phyloP scores from a whole-genome alignment of 2,113 vertebrate genomes.

The Gymnobelideus leadbeateri region DNA sequence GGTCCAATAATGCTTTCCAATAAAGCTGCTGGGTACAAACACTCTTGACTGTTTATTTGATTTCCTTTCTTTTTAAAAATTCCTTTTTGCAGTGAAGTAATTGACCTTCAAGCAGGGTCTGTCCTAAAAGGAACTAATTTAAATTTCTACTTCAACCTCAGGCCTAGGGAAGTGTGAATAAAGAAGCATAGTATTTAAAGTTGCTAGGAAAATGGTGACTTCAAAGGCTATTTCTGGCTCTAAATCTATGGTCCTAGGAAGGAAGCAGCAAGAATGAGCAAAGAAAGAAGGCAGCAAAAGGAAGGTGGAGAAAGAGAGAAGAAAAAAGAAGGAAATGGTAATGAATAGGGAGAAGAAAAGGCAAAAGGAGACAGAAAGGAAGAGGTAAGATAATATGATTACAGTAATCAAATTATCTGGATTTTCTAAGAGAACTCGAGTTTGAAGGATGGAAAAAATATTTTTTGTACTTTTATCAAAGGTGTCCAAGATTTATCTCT shows the following conservation, averaged over 20 bases:
- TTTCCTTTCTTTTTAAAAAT: slow-evolving; percentile 62
- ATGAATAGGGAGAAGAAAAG: slow-evolving; percentile 6
- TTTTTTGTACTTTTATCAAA: not conserved
- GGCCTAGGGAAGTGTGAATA: not conserved
- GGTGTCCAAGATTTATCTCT: not conserved
- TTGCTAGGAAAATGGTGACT: not conserved
- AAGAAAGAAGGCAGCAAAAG: not conserved
- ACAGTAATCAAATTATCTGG: not conserved
- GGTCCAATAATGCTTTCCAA: slow-evolving; percentile 68
- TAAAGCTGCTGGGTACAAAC: slow-evolving; percentile 77
- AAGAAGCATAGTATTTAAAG: not conserved
- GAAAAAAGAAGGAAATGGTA: accelerated
- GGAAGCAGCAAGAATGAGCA: not conserved
- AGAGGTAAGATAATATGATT: not conserved
- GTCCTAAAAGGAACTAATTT: slow-evolving; percentile 36
- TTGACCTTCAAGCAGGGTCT: slow-evolving; percentile 31
- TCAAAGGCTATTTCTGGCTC: not conserved
- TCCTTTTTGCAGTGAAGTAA: slow-evolving; percentile 49
- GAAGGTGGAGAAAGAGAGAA: not conserved
- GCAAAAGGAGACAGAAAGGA: not conserved
- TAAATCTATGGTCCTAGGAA: not conserved
- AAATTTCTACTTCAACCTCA: not conserved
- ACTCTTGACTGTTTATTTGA: slow-evolving; percentile 77
- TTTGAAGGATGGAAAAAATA: not conserved
- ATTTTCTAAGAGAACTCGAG: not conserved